Evolutionary conservation across 2,797 vertebrate species (phyloP).

Genomic region (Mallotus villosus): DNA sequence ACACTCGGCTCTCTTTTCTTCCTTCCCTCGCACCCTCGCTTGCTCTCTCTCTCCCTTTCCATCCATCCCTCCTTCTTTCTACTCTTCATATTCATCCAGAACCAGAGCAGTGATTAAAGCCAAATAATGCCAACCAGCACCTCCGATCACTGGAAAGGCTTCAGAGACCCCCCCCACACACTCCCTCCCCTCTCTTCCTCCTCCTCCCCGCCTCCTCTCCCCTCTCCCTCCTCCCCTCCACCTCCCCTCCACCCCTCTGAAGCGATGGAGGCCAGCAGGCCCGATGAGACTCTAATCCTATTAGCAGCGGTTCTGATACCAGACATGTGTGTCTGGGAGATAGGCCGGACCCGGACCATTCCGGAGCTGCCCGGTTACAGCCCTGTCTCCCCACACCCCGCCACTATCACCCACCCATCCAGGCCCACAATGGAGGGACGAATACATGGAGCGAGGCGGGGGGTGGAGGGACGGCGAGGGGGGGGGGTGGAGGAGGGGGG

Average conservation of each 20-base stretch:
- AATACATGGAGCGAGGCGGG: not conserved
- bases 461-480: too few relatives aligned
- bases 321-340: conserved; percentile 19
- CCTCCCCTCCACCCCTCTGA: not conserved
- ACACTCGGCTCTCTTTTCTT: not conserved
- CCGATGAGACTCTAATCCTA: conserved; percentile 13
- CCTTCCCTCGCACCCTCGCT: not conserved
- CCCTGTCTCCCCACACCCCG: not conserved
- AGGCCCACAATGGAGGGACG: not conserved
- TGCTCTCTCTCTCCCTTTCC: not conserved
- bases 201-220: not conserved
- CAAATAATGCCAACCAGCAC: too few relatives aligned
- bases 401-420: not conserved
- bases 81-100: not conserved
- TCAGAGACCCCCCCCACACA: not conserved
- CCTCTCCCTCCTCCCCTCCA: not conserved
- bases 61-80: not conserved
- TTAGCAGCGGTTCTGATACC: conserved; percentile 16
- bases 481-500: too few relatives aligned
- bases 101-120: too few relatives aligned
- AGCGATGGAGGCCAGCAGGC: too few relatives aligned
- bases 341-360: conserved; percentile 1
- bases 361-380: not conserved
- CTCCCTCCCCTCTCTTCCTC: not conserved
- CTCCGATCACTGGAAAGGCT: too few relatives aligned